phyloP scores from a whole-genome alignment of 2,797 vertebrate genomes.

The Tamandua tetradactyla region DNA sequence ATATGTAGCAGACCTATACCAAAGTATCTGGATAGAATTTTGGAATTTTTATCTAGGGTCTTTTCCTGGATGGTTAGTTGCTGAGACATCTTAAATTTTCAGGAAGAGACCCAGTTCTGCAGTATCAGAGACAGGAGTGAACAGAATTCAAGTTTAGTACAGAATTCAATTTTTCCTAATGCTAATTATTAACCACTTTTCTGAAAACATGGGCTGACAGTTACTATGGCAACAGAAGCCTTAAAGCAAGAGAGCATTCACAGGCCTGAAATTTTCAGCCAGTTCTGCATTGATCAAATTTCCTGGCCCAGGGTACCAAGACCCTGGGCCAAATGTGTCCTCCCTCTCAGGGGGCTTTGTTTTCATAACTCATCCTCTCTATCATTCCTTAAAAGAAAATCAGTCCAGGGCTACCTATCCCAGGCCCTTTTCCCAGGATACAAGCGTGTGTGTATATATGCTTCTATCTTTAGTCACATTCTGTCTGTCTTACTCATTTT shows the following conservation, averaged over 20 bases:
- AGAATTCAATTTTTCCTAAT: constrained; percentile 22
- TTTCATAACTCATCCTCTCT: background rate
- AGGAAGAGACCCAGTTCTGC: background rate
- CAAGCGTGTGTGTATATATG: background rate
- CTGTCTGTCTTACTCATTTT: background rate
- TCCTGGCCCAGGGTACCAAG: background rate
- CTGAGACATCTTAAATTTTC: background rate
- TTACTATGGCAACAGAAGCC: constrained; percentile 50
- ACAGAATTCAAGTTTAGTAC: constrained; percentile 28
- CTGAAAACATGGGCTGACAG: constrained; percentile 36
- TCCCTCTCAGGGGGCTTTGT: background rate
- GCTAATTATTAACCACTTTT: constrained; percentile 61
- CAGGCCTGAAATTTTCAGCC: background rate
- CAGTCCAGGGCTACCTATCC: no score
- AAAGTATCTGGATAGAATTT: background rate
- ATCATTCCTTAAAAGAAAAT: background rate
- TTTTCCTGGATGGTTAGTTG: background rate
- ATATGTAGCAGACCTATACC: background rate
- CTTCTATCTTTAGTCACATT: background rate
- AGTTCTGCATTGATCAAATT: background rate
- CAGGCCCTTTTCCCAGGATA: background rate
- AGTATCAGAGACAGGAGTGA: background rate
- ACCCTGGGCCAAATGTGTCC: background rate
- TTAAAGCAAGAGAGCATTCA: background rate
- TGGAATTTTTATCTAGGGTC: background rate